These are phyloP conservation scores for Sinotaia quadrata DNA, from an alignment of 2,888 invertebrate species.

Conservation along the genomic window DNA sequence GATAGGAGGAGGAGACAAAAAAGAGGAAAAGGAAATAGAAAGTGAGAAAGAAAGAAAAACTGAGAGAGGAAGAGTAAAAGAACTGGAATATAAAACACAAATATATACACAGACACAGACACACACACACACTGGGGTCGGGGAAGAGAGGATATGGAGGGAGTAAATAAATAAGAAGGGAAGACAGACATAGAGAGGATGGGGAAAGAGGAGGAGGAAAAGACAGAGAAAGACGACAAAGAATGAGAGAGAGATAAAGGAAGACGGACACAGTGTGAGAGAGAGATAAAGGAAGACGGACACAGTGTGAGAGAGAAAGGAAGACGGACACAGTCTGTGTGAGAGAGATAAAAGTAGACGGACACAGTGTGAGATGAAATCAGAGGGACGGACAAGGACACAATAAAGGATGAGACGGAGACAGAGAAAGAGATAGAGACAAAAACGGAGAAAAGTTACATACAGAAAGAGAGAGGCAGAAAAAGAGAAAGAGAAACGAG, in stretches of 20 bases:
- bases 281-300: slow-evolving; percentile 12
- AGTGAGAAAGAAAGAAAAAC: neutral
- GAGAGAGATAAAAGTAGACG: neutral
- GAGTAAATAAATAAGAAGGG: neutral
- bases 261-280: slow-evolving; percentile 12
- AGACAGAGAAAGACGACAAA: too few relatives aligned
- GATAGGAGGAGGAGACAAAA: neutral
- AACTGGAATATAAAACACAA: neutral
- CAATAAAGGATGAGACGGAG: neutral
- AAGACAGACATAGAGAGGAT: neutral
- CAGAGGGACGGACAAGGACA: neutral
- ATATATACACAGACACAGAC: neutral
- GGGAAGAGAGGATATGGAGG: neutral
- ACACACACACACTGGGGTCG: neutral
- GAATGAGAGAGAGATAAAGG: neutral
- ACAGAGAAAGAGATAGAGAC: neutral
- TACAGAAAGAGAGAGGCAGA: too few relatives aligned
- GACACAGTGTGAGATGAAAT: neutral
- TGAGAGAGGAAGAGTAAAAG: neutral
- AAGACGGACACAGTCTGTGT: neutral
- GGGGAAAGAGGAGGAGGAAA: too few relatives aligned
- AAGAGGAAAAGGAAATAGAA: neutral
- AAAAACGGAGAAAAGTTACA: too few relatives aligned
- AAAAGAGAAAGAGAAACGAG: too few relatives aligned
- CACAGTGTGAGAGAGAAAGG: slow-evolving; percentile 9